phyloP scores from a whole-genome alignment of 2,797 vertebrate genomes.

The Acanthopagrus latus region DNA sequence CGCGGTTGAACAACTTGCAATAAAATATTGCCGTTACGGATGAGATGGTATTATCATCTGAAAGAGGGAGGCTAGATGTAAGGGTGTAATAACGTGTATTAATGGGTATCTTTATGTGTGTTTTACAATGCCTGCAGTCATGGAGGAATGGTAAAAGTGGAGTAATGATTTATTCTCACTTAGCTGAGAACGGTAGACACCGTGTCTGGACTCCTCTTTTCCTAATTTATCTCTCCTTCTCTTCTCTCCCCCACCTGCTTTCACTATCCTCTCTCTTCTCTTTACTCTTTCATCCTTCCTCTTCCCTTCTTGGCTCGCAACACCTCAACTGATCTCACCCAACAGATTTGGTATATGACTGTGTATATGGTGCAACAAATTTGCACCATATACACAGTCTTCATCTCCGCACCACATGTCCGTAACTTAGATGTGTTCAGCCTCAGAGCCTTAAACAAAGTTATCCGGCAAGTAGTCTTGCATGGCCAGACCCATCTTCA shows the following conservation, averaged over 20 bases:
- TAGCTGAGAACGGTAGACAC: constrained; percentile 36
- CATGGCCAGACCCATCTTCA: too few relatives aligned
- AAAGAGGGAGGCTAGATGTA: constrained; percentile 54
- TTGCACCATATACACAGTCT: too few relatives aligned
- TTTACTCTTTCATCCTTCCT: not conserved
- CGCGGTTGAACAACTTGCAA: constrained; percentile 40
- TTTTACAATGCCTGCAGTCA: constrained; percentile 63
- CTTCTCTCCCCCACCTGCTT: not conserved
- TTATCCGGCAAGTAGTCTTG: too few relatives aligned
- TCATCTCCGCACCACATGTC: too few relatives aligned
- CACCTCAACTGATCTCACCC: not conserved
- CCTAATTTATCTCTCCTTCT: constrained; percentile 35
- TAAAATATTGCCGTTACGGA: constrained; percentile 59
- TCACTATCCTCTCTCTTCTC: constrained; percentile 1
- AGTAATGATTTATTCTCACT: constrained; percentile 66
- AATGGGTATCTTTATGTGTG: constrained; percentile 57
- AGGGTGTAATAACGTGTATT: constrained; percentile 63
- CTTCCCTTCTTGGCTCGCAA: not conserved
- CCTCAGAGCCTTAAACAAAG: too few relatives aligned
- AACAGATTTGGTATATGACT: too few relatives aligned
- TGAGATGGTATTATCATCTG: constrained; percentile 39
- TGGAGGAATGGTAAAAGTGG: constrained; percentile 48
- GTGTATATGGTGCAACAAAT: too few relatives aligned
- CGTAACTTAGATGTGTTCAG: too few relatives aligned
- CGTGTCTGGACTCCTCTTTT: constrained; percentile 47